These are phyloP conservation scores for Sphecodes monilicornis DNA, from an alignment of 2,888 invertebrate genomes.

Conservation along the genomic window DNA sequence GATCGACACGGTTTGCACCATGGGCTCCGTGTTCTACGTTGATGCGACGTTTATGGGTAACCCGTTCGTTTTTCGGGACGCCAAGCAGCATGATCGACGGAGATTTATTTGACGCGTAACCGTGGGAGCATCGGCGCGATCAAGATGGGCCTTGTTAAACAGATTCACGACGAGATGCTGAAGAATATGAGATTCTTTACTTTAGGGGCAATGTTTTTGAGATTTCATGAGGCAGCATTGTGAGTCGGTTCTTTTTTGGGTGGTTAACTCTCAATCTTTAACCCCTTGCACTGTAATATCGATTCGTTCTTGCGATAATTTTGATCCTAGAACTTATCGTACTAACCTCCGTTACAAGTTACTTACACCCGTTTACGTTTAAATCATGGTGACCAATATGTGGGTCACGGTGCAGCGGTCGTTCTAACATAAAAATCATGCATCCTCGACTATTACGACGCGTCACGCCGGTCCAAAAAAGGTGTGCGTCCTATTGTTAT, in stretches of 20 bases:
- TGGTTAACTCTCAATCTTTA: not conserved
- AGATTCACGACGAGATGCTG: not conserved
- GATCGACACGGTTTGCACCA: not conserved
- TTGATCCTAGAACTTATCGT: not conserved
- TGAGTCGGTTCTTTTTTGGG: not conserved
- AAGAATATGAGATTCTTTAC: not conserved
- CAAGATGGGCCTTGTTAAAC: not conserved
- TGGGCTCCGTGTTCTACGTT: not conserved
- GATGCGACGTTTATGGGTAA: not conserved
- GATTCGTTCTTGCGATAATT: not conserved
- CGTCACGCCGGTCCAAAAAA: not conserved
- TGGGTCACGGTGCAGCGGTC: not conserved
- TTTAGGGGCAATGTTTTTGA: conserved; percentile 1
- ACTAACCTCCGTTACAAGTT: not conserved
- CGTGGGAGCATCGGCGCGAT: not conserved
- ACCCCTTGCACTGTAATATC: too few relatives aligned
- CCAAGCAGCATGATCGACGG: not conserved
- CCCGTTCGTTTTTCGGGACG: not conserved
- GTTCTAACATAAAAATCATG: not conserved
- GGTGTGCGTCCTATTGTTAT: conserved; percentile 14
- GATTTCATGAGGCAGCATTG: not conserved
- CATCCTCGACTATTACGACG: not conserved
- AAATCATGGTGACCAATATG: not conserved
- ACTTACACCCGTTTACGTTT: not conserved
- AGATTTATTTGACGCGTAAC: not conserved